Conservation (phyloP, 2,888 invertebrate genomes). For the Orthonychiurus folsomi region DNA sequence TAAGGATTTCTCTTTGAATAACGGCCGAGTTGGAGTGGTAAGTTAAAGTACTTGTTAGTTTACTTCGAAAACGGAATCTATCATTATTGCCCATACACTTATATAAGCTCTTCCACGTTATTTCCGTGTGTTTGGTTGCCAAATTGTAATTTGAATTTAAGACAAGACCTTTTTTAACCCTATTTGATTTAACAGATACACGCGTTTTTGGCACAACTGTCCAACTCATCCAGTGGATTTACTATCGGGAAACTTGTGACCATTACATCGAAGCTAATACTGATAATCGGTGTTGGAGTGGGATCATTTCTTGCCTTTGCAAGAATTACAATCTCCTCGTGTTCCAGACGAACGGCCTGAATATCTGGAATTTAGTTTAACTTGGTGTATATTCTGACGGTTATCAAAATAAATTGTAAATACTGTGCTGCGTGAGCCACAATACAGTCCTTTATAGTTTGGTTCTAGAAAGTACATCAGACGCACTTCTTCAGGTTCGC, state of each 20-base stretch:
- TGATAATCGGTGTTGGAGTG: slow-evolving; percentile 22
- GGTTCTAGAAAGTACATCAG: too few species aligned
- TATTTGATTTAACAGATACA: slow-evolving; percentile 26
- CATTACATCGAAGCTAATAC: slow-evolving; percentile 31
- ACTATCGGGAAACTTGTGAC: slow-evolving; percentile 33
- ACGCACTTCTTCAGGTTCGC: too few species aligned
- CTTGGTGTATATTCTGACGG: too few species aligned
- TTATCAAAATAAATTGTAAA: too few species aligned
- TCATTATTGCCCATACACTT: too few species aligned
- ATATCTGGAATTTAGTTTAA: too few species aligned
- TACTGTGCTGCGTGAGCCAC: too few species aligned
- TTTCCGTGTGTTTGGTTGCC: too few species aligned
- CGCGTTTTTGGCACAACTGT: slow-evolving; percentile 36
- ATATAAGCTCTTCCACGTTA: too few species aligned
- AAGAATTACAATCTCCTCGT: slow-evolving; percentile 37
- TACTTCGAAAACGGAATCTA: too few species aligned
- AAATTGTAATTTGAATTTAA: slow-evolving; percentile 2
- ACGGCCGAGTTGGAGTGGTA: slow-evolving; percentile 36
- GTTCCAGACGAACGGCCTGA: slow-evolving; percentile 23
- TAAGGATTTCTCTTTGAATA: slow-evolving; percentile 32
- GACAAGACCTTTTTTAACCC: not conserved
- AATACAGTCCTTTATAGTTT: too few species aligned
- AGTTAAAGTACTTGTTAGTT: too few species aligned
- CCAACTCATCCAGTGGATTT: slow-evolving; percentile 29
- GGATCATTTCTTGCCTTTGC: slow-evolving; percentile 33